These are phyloP conservation scores for Spatulosminthurus flaviceps DNA, from an alignment of 2,888 invertebrate genomes.

Conservation along the genomic window DNA sequence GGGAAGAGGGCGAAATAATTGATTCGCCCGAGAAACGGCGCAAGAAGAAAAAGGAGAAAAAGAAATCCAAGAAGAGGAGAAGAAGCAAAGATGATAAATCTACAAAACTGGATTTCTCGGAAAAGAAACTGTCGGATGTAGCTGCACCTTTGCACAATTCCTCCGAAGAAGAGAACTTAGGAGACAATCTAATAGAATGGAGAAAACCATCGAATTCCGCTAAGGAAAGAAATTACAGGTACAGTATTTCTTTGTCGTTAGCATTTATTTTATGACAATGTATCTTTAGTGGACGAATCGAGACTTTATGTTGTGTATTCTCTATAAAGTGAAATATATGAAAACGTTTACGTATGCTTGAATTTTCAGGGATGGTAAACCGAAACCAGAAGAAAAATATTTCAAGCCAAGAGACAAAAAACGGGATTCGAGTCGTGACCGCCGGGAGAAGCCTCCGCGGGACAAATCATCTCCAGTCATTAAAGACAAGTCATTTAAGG, in stretches of 20 bases:
- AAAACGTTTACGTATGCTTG: not conserved
- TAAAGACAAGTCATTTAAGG: conserved; percentile 34
- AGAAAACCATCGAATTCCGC: conserved; percentile 82
- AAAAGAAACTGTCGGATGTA: conserved; percentile 45
- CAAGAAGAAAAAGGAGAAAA: conserved; percentile 63
- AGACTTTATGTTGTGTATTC: no score
- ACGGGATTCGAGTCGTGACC: conserved; percentile 63
- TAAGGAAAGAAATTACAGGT: conserved; percentile 77
- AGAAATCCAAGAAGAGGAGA: conserved; percentile 68
- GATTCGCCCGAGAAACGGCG: conserved; percentile 66
- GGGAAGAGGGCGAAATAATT: conserved; percentile 73
- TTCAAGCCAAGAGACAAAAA: conserved; percentile 65
- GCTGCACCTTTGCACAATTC: conserved; percentile 31
- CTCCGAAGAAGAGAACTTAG: conserved; percentile 49
- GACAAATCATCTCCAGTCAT: conserved; percentile 7
- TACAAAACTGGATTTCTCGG: conserved; percentile 45
- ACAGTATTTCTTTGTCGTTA: no score
- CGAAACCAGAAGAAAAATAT: conserved; percentile 65
- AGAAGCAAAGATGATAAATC: conserved; percentile 67
- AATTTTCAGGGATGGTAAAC: conserved; percentile 68
- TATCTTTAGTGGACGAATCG: no score
- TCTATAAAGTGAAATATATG: no score
- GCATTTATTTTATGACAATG: no score
- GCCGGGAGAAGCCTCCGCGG: conserved; percentile 59
- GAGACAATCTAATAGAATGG: conserved; percentile 70